Percentiles rank a stretch among this genome's conserved stretches.
These are phyloP conservation scores for Cettia cetti DNA, from an alignment of 2,113 vertebrate genomes.

Conservation along the genomic window DNA sequence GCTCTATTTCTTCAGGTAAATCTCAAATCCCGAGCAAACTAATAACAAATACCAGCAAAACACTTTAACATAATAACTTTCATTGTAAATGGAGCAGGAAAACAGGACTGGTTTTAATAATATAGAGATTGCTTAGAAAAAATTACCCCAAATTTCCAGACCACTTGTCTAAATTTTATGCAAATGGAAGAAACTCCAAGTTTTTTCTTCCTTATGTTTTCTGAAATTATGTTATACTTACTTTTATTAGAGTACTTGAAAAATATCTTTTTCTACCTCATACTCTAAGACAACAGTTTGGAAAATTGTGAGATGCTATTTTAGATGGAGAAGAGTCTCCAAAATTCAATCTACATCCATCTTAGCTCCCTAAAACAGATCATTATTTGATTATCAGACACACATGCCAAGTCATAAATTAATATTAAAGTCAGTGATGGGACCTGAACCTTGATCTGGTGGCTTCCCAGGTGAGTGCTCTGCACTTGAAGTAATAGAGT, in stretches of 20 bases:
- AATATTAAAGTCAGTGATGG: slow-evolving; percentile 60
- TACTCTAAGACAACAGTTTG: neutral
- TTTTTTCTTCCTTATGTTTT: neutral
- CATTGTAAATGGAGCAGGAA: neutral
- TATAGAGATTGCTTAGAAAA: neutral
- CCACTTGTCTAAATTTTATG: neutral
- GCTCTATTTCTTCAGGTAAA: neutral
- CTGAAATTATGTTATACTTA: neutral
- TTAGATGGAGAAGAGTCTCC: neutral
- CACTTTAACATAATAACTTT: neutral
- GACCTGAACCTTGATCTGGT: slow-evolving; percentile 64
- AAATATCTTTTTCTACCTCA: neutral
- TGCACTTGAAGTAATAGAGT: slow-evolving; percentile 57
- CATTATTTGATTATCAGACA: slow-evolving; percentile 57
- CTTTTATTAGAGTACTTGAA: neutral
- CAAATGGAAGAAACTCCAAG: neutral
- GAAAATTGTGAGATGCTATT: neutral
- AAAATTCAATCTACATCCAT: neutral
- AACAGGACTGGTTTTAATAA: neutral
- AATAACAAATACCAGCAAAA: neutral
- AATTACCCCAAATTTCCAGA: neutral
- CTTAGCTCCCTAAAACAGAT: slow-evolving; percentile 7
- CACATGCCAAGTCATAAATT: slow-evolving; percentile 48
- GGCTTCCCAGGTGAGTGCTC: slow-evolving; percentile 60
- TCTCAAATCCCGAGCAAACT: neutral